Evolutionary conservation across 2,888 invertebrate genomes (phyloP).

Genomic region (Zygaena filipendulae): DNA sequence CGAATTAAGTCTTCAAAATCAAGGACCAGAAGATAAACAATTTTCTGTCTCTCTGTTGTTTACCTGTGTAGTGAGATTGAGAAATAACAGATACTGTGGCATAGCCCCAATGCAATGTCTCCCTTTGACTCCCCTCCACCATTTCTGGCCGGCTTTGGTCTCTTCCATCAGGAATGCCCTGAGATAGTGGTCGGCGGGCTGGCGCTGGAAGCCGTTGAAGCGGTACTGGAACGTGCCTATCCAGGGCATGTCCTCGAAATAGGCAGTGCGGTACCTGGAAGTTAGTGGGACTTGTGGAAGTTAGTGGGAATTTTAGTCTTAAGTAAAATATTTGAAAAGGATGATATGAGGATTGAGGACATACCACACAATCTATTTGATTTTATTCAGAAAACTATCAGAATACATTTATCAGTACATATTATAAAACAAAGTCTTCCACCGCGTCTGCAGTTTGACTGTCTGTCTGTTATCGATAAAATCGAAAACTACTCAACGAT

Average conservation of each 20-base stretch:
- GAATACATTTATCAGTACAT: too few species aligned
- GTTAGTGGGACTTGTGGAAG: too few species aligned
- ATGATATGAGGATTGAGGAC: neutral
- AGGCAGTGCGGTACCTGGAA: constrained; percentile 75
- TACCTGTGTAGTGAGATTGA: constrained; percentile 72
- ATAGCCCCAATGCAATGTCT: constrained; percentile 66
- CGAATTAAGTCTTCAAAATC: too few species aligned
- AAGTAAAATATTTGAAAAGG: constrained; percentile 1
- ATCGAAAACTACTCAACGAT: too few species aligned
- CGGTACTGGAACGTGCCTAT: constrained; percentile 90
- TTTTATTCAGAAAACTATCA: too few species aligned
- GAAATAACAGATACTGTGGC: constrained; percentile 74
- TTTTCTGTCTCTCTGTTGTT: too few species aligned
- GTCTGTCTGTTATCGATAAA: too few species aligned
- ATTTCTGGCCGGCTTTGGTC: constrained; percentile 23
- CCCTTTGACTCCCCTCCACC: constrained; percentile 14
- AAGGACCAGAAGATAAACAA: too few species aligned
- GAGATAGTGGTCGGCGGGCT: constrained; percentile 90
- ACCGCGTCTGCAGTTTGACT: too few species aligned
- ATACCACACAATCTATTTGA: too few species aligned
- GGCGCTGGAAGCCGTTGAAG: constrained; percentile 80
- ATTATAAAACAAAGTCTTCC: too few species aligned
- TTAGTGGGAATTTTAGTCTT: neutral
- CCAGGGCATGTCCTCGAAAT: constrained; percentile 83
- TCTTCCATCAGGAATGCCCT: constrained; percentile 43